Evolutionary conservation across 2,888 invertebrate species (phyloP).

Genomic region (Glyphotaelius pellucidus): DNA sequence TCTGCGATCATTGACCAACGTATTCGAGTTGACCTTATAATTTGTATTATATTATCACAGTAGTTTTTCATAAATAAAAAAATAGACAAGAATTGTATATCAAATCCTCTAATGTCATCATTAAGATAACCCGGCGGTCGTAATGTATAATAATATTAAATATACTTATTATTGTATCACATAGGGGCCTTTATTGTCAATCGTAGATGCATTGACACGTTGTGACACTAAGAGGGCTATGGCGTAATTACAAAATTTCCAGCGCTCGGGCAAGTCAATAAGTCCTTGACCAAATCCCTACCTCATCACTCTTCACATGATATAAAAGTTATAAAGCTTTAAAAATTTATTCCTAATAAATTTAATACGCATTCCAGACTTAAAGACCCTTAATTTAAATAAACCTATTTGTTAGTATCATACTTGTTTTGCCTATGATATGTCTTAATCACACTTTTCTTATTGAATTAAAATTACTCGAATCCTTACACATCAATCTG

Average conservation of each 20-base stretch:
- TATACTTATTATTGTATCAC: not conserved
- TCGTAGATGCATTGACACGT: conserved; percentile 10
- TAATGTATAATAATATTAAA: not conserved
- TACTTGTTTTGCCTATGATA: too few relatives aligned
- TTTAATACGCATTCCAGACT: too few relatives aligned
- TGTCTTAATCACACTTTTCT: too few relatives aligned
- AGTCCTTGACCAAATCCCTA: not conserved
- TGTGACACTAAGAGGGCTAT: not conserved
- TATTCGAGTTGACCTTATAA: not conserved
- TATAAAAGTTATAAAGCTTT: not conserved
- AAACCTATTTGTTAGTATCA: too few relatives aligned
- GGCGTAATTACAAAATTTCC: not conserved
- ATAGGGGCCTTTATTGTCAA: conserved; percentile 30
- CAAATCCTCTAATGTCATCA: conserved; percentile 2
- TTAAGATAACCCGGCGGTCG: conserved; percentile 8
- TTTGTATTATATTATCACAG: not conserved
- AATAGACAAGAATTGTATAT: not conserved
- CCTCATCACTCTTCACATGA: not conserved
- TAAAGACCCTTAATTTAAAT: too few relatives aligned
- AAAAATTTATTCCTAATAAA: not conserved
- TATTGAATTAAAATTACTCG: too few relatives aligned
- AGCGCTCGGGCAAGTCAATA: not conserved
- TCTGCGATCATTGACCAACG: not conserved
- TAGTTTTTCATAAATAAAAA: not conserved
- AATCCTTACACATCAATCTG: too few relatives aligned